phyloP scores from a whole-genome alignment of 2,797 vertebrate genomes.

The Mormyrops boulengeri region DNA sequence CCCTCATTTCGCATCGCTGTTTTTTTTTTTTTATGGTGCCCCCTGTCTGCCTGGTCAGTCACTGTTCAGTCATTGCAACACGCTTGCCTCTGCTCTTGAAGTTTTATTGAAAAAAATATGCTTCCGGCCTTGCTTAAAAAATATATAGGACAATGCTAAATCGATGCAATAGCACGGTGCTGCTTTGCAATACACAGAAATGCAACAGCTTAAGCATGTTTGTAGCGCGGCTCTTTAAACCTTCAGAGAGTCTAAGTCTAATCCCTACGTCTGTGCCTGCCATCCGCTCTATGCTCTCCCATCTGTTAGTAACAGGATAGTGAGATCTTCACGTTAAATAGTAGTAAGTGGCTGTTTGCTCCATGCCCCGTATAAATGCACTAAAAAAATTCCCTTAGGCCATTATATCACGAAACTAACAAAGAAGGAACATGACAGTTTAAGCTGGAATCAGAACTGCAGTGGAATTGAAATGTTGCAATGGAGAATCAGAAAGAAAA shows the following conservation, averaged over 20 bases:
- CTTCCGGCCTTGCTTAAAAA: not conserved
- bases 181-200: not conserved
- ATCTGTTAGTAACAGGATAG: not conserved
- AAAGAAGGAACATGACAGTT: not conserved
- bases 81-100: not conserved
- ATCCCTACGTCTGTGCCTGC: not conserved
- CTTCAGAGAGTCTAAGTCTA: not conserved
- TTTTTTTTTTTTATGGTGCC: not conserved
- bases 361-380: not conserved
- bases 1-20: not conserved
- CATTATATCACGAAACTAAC: not conserved
- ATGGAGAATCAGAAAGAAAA: not conserved
- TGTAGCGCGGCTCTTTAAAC: not conserved
- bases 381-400: not conserved
- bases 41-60: not conserved
- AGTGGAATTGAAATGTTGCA: not conserved
- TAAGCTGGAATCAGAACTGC: not conserved
- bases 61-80: not conserved
- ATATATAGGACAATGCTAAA: not conserved
- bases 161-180: not conserved
- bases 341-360: not conserved
- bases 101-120: not conserved
- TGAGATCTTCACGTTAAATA: not conserved
- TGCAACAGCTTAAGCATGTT: not conserved
- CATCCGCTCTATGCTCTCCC: not conserved